Base-by-base conservation (phyloP, 2,888 invertebrate genomes). In the Melinaea menophilus region DNA sequence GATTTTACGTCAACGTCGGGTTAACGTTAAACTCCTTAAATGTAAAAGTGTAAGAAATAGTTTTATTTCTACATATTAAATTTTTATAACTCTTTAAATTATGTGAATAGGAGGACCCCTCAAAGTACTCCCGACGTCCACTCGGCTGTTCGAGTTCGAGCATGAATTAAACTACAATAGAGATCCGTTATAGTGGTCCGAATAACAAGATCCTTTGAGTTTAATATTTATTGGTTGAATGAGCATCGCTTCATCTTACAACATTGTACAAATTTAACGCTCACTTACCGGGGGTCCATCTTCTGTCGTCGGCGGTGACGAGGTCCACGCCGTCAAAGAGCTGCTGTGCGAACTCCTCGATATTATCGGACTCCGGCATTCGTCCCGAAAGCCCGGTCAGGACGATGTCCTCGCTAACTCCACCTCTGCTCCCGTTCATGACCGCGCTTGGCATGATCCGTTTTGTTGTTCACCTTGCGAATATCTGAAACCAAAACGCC, bases 331-430 rank as follows among this genome's bases (percentile, higher is more conserved):
- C 97, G 67, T 95, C 95, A 84, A 97, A 95, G 61, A 99, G 93
- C 84, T 98, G 95, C 76, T 95, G 93, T 78, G 95, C 95, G 87
- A 99, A 99, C 90, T 99, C 99, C 73, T 96, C 96, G 78, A 99
- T 95, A 85, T 92, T 95, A 75, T 94, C 93, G 70, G 96, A 97
- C 88, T 99, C 97, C 11, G 99, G 99, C 73, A 99, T 92, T 70
- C 98, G 95, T 63, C 95, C 96, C 62, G 97, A 96, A 74, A 97
- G 92, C 31, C 97, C 97, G 58, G 95, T 93, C 77, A 97, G 94
- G 75, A 96, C 96, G 74, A 97, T 92, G 74, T 95, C 95, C 69
- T 95, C 94, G 57, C 90, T 89, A 60, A 71, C 72, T 51, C 63
- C 73, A 65, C 79, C 79, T 56, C 66, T 75, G 55, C 65, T 68